phyloP scores from a whole-genome alignment of 2,113 vertebrate species.

The Gasterosteus aculeatus region DNA sequence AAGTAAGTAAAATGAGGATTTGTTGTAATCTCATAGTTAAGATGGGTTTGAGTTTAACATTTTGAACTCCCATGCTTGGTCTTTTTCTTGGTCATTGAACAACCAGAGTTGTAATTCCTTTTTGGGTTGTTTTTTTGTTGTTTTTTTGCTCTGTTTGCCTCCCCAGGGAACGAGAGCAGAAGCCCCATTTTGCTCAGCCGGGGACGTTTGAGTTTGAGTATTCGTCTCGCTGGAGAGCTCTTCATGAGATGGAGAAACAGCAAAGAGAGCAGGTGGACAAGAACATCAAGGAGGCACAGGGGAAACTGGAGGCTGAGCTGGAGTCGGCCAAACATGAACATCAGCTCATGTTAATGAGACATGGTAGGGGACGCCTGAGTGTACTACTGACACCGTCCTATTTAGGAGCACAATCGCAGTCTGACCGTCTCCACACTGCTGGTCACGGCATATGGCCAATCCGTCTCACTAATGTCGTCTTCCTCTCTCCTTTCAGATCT shows the following conservation, averaged over 20 bases:
- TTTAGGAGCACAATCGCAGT: neutral
- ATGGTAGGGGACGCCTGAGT: conserved; percentile 81
- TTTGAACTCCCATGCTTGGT: neutral
- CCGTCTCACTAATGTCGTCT: too few relatives aligned
- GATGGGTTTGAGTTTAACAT: neutral
- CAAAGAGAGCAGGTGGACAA: conserved; percentile 94
- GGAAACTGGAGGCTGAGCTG: conserved; percentile 97
- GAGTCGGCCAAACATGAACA: conserved; percentile 97
- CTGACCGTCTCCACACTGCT: neutral
- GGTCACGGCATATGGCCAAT: neutral
- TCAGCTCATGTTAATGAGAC: conserved; percentile 98
- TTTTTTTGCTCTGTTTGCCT: too few relatives aligned
- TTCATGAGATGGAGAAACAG: conserved; percentile 97
- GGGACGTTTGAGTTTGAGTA: conserved; percentile 99
- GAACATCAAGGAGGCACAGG: conserved; percentile 95
- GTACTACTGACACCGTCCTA: neutral
- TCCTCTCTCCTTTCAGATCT: conserved; percentile 83
- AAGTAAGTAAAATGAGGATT: conserved; percentile 82
- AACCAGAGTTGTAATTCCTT: neutral
- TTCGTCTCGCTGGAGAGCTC: conserved; percentile 96
- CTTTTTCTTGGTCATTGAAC: neutral
- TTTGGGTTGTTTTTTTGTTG: neutral
- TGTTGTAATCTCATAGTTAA: neutral
- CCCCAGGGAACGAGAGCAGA: conserved; percentile 90
- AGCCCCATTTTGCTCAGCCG: conserved; percentile 93